Conservation (phyloP, 2,797 vertebrate genomes). For the Xenentodon cancila region DNA sequence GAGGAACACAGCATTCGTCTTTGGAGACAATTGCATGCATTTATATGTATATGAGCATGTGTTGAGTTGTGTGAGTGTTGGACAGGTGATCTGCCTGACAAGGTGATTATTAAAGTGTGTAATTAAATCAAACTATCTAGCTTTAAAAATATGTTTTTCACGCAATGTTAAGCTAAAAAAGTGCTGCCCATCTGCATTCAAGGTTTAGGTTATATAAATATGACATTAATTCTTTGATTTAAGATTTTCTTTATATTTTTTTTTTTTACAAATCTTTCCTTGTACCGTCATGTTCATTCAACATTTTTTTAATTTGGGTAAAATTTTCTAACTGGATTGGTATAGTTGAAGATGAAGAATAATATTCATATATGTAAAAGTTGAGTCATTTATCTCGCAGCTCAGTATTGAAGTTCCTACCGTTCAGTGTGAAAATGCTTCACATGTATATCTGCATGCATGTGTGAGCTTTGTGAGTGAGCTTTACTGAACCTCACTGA, state of each 20-base stretch:
- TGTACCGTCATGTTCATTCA: not conserved
- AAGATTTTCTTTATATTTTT: not conserved
- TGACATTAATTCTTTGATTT: slow-evolving; percentile 23
- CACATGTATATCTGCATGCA: not conserved
- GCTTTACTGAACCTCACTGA: not conserved
- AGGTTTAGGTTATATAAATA: slow-evolving; percentile 5
- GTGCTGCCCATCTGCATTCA: not conserved
- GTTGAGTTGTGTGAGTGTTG: slow-evolving; percentile 23
- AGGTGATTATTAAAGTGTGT: slow-evolving; percentile 2
- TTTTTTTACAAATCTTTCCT: too few relatives aligned
- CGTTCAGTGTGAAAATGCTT: slow-evolving; percentile 9
- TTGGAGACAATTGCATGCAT: slow-evolving; percentile 19
- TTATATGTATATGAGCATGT: slow-evolving; percentile 22
- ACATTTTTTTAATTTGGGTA: not conserved
- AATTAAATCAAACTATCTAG: slow-evolving; percentile 11
- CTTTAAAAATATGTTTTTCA: not conserved
- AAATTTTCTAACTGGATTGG: not conserved
- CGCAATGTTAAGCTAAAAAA: not conserved
- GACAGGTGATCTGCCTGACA: slow-evolving; percentile 34
- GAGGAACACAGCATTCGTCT: slow-evolving; percentile 42
- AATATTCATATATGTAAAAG: not conserved
- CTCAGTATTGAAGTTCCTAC: slow-evolving; percentile 19
- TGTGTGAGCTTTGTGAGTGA: slow-evolving; percentile 7
- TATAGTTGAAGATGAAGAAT: slow-evolving; percentile 1
- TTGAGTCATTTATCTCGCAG: slow-evolving; percentile 11